Conservation (phyloP, 2,113 vertebrate genomes). For the Tringa solitaria region DNA sequence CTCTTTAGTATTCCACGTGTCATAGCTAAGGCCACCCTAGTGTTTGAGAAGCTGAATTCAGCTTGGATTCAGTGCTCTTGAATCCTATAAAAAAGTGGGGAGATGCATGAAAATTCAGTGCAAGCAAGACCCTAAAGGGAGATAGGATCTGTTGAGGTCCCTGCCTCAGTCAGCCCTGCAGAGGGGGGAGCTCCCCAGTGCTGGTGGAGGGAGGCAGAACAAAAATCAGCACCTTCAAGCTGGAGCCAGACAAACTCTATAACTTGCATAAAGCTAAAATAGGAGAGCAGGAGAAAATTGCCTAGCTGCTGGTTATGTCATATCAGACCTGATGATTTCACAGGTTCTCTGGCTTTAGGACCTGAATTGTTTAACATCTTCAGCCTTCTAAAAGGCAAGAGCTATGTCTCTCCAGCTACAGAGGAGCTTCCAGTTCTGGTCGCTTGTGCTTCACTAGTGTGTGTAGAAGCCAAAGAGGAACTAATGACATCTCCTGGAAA, state of each 20-base stretch:
- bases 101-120: not conserved
- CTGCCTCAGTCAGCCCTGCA: not conserved
- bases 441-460: fast-evolving
- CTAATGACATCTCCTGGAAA: not conserved
- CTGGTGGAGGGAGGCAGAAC: not conserved
- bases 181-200: not conserved
- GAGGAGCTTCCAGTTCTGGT: not conserved
- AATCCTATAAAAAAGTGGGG: not conserved
- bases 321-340: not conserved
- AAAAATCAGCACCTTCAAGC: not conserved
- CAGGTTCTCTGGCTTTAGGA: not conserved
- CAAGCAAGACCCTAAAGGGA: not conserved
- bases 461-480: not conserved
- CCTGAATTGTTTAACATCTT: not conserved
- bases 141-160: not conserved
- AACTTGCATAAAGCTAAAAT: not conserved
- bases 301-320: not conserved
- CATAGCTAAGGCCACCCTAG: not conserved
- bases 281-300: not conserved
- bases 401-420: not conserved
- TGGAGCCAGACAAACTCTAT: not conserved
- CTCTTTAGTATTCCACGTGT: not conserved
- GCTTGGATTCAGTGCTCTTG: not conserved
- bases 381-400: not conserved
- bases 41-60: not conserved